phyloP scores from a whole-genome alignment of 2,113 vertebrate genomes.

The Seriola rivoliana region DNA sequence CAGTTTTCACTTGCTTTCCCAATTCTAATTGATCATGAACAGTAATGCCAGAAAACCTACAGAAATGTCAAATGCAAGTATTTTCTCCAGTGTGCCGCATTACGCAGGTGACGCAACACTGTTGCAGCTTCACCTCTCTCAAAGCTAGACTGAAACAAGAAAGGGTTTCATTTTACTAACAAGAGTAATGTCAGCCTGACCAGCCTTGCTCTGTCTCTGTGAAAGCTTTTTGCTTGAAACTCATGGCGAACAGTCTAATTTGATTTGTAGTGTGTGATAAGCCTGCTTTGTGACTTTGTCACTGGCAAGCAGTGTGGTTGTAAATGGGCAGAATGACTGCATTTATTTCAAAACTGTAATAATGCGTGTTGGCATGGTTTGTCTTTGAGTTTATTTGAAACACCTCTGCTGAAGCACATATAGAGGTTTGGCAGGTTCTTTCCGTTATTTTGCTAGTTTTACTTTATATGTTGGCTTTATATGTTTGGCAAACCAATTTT shows the following conservation, averaged over 20 bases:
- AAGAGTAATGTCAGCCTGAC: slow-evolving; percentile 22
- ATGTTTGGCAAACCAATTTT: slow-evolving; percentile 1
- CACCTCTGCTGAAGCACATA: slow-evolving; percentile 62
- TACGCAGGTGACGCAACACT: slow-evolving; percentile 37
- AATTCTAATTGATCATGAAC: slow-evolving; percentile 34
- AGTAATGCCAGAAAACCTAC: background rate
- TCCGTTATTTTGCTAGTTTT: background rate
- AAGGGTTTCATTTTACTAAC: slow-evolving; percentile 56
- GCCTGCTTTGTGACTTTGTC: slow-evolving; percentile 55
- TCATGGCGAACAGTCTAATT: slow-evolving; percentile 29
- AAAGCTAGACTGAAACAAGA: slow-evolving; percentile 36
- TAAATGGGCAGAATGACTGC: slow-evolving; percentile 36
- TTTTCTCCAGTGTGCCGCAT: slow-evolving; percentile 41
- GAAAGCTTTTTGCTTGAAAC: slow-evolving; percentile 53
- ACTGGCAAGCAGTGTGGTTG: slow-evolving; percentile 45
- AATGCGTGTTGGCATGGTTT: slow-evolving; percentile 62
- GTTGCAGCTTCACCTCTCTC: slow-evolving; percentile 25
- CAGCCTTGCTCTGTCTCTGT: slow-evolving; percentile 48
- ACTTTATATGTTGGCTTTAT: slow-evolving; percentile 4
- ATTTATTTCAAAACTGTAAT: slow-evolving; percentile 21
- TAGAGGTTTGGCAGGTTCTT: slow-evolving; percentile 50
- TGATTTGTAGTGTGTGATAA: slow-evolving; percentile 32
- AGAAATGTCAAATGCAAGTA: slow-evolving; percentile 13
- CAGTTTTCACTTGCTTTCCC: background rate
- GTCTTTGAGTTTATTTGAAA: slow-evolving; percentile 50